Evolutionary conservation across 2,797 vertebrate species (phyloP).

Genomic region (Oreortyx pictus): DNA sequence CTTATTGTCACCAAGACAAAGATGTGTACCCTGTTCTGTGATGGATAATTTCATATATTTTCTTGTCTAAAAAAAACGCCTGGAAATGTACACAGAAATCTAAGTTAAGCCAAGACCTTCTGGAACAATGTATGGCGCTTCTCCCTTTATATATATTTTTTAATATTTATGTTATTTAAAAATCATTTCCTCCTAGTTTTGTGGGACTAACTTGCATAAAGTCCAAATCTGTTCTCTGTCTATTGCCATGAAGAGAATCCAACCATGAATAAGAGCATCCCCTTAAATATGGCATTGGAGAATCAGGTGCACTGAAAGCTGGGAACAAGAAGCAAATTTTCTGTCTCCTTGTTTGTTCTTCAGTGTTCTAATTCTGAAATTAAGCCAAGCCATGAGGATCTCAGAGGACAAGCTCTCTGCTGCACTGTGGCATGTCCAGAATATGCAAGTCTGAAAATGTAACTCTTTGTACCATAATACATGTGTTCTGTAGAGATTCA

Average conservation of each 20-base stretch:
- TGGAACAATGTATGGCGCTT: background rate
- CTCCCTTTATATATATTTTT: background rate
- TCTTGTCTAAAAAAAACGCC: background rate
- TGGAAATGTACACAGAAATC: background rate
- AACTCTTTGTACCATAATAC: background rate
- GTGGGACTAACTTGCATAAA: background rate
- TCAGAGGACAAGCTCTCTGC: background rate
- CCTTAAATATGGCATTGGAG: background rate
- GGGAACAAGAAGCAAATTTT: background rate
- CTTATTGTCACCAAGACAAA: slow-evolving; percentile 10
- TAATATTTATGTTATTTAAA: background rate
- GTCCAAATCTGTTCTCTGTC: slow-evolving; percentile 8
- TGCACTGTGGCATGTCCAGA: rapidly evolving
- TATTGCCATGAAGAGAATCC: background rate
- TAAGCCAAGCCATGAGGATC: background rate
- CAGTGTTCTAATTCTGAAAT: background rate
- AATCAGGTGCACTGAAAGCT: background rate
- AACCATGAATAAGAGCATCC: background rate
- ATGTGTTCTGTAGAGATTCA: background rate
- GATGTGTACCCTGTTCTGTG: background rate
- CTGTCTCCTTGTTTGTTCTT: background rate
- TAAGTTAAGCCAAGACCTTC: background rate
- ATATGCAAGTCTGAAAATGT: background rate
- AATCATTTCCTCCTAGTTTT: background rate
- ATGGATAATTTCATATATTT: background rate